Base-by-base conservation (phyloP, 2,888 invertebrate species). In the Salticus scenicus region DNA sequence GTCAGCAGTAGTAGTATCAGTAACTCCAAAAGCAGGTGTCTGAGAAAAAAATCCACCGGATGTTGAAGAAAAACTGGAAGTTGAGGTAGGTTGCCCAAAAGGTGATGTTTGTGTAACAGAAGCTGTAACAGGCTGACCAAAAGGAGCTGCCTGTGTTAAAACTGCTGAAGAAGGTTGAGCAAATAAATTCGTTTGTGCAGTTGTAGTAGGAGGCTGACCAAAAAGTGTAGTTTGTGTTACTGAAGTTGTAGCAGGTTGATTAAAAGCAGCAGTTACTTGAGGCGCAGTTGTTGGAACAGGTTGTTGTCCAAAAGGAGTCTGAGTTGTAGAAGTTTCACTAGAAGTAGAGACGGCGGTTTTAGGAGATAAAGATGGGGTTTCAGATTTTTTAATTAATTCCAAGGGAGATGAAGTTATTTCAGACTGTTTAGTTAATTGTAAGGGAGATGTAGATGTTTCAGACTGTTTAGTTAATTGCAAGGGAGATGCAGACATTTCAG, bases 41-140 rank as follows among this genome's bases (percentile, higher is more conserved):
- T 51, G 74, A 1, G 79, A 80, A 33, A 81, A 81, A 27, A 81
- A 81, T n/a, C 74, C 41, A 10, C 74, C 69, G 28, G 69, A 20
- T n/a, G 74, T 20, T 1, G 69, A 24, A 20, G 69, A 8, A 0
- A 37, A 37, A 14, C 12, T 27, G 12, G 69, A 24, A 41, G 20
- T 28, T 37, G 66, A 8, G 4, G 63, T n/a, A 28, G 63, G 7
- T 20, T 66, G 66, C 1, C 66, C 57, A 51, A 51, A 51, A 20
- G 24, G 5, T 20, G 57, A 14, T 20, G n/a, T 51, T 17, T 37
- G 37, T 4, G 10, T 37, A 7, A 10, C 10, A 37, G 37, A 37
- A 7, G 37, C 37, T n/a, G n/a, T n/a, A n/a, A n/a, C n/a, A n/a
- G 28, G 33, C 27, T 37, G 24, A 41, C 41, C 41, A 8, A 12